phyloP scores from a whole-genome alignment of 2,797 vertebrate species.

The Sarcophilus harrisii region DNA sequence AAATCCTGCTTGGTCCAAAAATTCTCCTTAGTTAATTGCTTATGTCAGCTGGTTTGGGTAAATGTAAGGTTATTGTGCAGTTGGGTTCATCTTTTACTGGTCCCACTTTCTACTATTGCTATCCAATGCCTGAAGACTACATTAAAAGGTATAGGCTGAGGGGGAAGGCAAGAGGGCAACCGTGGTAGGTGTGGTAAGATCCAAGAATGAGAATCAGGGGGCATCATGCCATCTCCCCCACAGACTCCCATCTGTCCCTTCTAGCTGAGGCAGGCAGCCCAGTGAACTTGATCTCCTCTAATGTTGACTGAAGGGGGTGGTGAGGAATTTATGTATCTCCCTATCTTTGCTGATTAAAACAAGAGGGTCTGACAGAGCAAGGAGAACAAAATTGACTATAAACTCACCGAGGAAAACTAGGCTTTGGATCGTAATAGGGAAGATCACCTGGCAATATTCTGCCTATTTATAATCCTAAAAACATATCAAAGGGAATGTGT shows the following conservation, averaged over 20 bases:
- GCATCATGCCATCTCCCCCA: accelerated
- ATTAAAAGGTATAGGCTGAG: not conserved
- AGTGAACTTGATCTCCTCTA: accelerated
- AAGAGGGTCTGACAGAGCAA: not conserved
- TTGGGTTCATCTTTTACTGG: accelerated
- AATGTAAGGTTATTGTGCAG: too few species aligned
- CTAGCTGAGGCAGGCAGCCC: accelerated
- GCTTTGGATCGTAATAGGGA: not conserved
- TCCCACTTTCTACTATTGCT: not conserved
- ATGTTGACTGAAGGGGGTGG: not conserved
- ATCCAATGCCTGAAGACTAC: not conserved
- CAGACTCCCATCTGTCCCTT: not conserved
- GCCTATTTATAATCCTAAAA: not conserved
- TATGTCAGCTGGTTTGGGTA: not conserved
- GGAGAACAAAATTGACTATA: accelerated
- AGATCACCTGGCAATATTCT: not conserved
- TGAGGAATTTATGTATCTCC: not conserved
- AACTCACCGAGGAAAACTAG: accelerated
- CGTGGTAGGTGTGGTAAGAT: accelerated
- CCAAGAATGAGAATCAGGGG: not conserved
- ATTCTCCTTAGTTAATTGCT: not conserved
- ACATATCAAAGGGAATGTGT: accelerated
- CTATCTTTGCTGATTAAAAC: not conserved
- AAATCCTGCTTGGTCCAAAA: not conserved
- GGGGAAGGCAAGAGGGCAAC: not conserved